Base-by-base conservation (phyloP, 1,140 invertebrate genomes). In the Protaetia brevitarsis region DNA sequence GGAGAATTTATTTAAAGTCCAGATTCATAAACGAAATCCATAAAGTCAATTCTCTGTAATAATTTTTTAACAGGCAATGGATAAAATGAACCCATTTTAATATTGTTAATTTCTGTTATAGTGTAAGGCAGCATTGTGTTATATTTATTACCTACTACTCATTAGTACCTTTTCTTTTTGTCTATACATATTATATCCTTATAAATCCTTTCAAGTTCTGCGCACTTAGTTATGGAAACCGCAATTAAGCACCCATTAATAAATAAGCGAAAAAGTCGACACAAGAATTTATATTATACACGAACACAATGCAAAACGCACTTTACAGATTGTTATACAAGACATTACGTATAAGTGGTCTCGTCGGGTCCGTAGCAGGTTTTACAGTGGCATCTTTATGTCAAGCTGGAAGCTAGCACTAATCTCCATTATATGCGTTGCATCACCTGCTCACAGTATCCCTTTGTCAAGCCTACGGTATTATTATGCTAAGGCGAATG, bases 361-460 rank as follows among this genome's bases (percentile, higher is more conserved):
- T 59, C 57, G 7, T 59, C 11, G 57, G 57, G 27, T 59, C 8
- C 57, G 10, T n/a, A 59, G 4, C 16, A 59, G 16, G 41, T 26
- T 31, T 59, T 31, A 27, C 57, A 59, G 57, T 13, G 57, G 10
- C 57, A 29, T 59, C 57, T 27, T 59, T 59, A 59, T 27, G 57
- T 59, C 27, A 59, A 31, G 26, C 26, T 59, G 57, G 27, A 28
- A 19, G 26, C 26, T 59, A 26, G 11, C 57, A 59, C 57, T 59
- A 59, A 59, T 59, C 57, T 59, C 57, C 57, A 59, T 59, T 59
- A 59, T 59, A 59, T 29, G 29, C 57, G 27, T 59, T 59, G 57
- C 57, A 10, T 59, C 57, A 59, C 57, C 57, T 59, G 57, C 57
- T 59, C 57, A 59, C 57, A 30, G 57, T 59, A 31, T 59, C 57